phyloP scores from a whole-genome alignment of 2,113 vertebrate genomes.

The Mesoclemmys tuberculata region DNA sequence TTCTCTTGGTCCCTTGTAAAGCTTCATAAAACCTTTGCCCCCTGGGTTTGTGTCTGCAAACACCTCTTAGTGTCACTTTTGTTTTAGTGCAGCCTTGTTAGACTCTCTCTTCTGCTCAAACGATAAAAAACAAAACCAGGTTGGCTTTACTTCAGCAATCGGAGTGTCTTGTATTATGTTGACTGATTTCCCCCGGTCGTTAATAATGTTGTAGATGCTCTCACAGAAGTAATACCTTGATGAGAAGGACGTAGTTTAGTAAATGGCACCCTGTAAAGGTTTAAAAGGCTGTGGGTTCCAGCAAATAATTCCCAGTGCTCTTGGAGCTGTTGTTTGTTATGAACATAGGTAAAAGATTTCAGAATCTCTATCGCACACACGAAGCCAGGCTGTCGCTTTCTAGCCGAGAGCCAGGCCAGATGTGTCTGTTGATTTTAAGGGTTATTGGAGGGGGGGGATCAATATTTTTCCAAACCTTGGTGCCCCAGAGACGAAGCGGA shows the following conservation, averaged over 20 bases:
- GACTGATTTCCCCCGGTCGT: background rate
- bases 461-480: background rate
- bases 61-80: background rate
- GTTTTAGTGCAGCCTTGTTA: background rate
- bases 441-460: background rate
- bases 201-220: background rate
- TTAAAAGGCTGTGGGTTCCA: too few species aligned
- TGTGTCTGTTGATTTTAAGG: background rate
- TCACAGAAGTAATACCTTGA: too few species aligned
- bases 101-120: too few species aligned
- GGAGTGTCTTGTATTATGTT: background rate
- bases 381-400: too few species aligned
- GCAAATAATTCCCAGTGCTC: too few species aligned
- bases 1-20: background rate
- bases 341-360: too few species aligned
- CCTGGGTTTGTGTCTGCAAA: background rate
- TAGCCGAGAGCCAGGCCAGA: too few species aligned
- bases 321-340: too few species aligned
- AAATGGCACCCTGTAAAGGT: too few species aligned
- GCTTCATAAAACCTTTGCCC: background rate
- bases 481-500: background rate
- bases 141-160: background rate
- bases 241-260: too few species aligned
- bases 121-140: too few species aligned
- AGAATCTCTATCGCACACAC: too few species aligned